These are phyloP conservation scores for Platypus cylindrus DNA, from an alignment of 2,888 invertebrate species.

Conservation along the genomic window DNA sequence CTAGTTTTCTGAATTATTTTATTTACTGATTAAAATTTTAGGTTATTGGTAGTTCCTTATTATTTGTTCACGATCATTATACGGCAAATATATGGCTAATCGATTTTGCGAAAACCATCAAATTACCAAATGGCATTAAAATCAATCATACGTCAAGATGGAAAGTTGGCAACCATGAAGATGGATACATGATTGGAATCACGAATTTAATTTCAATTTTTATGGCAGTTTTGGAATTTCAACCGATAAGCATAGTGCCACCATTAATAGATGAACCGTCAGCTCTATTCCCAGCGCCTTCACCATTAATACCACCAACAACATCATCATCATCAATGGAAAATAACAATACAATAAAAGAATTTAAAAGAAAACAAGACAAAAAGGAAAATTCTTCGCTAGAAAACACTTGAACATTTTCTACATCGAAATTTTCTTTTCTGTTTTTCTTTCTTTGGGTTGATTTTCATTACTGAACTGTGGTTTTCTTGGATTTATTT, in stretches of 20 bases:
- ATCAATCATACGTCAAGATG: slow-evolving; percentile 75
- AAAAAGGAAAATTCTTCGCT: too few species aligned
- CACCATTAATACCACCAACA: too few species aligned
- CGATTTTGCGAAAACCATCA: slow-evolving; percentile 91
- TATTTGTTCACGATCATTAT: slow-evolving; percentile 85
- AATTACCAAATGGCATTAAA: slow-evolving; percentile 57
- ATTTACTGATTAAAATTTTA: slow-evolving; percentile 26
- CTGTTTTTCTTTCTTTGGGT: too few species aligned
- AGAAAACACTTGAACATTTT: too few species aligned
- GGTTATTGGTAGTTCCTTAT: slow-evolving; percentile 85
- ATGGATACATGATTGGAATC: slow-evolving; percentile 86
- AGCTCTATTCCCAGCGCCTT: slow-evolving; percentile 19
- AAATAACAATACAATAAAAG: too few species aligned
- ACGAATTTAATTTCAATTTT: slow-evolving; percentile 83
- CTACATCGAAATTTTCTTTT: too few species aligned
- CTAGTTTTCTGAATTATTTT: not conserved
- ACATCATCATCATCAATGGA: too few species aligned
- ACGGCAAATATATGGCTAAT: slow-evolving; percentile 93
- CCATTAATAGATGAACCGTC: slow-evolving; percentile 28
- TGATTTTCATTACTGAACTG: too few species aligned
- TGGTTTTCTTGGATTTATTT: too few species aligned
- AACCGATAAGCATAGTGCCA: slow-evolving; percentile 30
- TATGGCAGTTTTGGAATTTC: slow-evolving; percentile 43
- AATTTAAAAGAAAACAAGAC: slow-evolving; percentile 3
- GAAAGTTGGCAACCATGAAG: slow-evolving; percentile 93